Evolutionary conservation across 2,797 vertebrate species (phyloP).

Genomic region (Tapera naevia): DNA sequence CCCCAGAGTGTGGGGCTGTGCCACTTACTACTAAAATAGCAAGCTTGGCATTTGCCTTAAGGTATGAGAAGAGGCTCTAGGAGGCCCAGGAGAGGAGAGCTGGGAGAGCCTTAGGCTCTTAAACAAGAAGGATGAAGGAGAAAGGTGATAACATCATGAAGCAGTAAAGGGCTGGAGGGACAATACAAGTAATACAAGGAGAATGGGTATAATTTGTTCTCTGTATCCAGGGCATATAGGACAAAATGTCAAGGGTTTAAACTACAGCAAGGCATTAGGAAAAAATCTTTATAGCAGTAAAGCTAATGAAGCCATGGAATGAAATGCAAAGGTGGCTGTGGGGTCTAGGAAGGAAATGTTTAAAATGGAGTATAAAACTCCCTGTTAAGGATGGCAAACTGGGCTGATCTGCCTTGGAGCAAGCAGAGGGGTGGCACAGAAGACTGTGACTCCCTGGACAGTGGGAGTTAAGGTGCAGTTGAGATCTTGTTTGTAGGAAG

Average conservation of each 20-base stretch:
- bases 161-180: not conserved
- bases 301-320: not conserved
- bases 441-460: not conserved
- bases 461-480: not conserved
- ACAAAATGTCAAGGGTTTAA: not conserved
- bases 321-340: not conserved
- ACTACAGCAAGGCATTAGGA: not conserved
- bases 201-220: slow-evolving; percentile 1
- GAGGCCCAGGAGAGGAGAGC: not conserved
- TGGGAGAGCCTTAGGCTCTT: not conserved
- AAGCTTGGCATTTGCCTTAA: slow-evolving; percentile 19
- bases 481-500: not conserved
- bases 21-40: not conserved
- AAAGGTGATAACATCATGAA: slow-evolving; percentile 1
- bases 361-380: not conserved
- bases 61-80: not conserved
- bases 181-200: not conserved
- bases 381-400: not conserved
- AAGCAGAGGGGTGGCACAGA: not conserved
- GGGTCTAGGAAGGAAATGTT: not conserved
- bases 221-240: not conserved
- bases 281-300: not conserved
- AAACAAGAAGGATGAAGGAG: not conserved
- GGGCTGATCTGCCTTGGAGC: not conserved
- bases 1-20: not conserved